Base-by-base conservation (phyloP, 2,888 invertebrate species). In the Clusia tigrina region DNA sequence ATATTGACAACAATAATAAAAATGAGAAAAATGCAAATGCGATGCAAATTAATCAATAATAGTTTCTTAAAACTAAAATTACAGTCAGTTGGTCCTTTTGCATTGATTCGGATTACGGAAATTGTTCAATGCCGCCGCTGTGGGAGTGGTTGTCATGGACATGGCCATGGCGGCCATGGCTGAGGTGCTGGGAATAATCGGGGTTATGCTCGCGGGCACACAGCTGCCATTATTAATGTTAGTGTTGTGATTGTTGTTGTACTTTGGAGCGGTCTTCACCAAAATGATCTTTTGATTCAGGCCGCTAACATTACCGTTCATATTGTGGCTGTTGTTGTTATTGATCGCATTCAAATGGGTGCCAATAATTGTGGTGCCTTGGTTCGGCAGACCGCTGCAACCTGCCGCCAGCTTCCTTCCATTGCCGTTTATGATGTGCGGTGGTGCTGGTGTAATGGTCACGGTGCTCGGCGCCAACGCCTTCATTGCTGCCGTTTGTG, bases 401-500 rank as follows among this genome's bases (percentile, higher is more conserved):
- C 48, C 58, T 25, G 66, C 54, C 60, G 68, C 58, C 24, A 70
- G 57, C 60, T 78, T 72, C 12, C n/a, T n/a, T n/a, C n/a, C n/a
- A n/a, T n/a, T n/a, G n/a, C n/a, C n/a, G n/a, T n/a, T 24, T 10
- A 24, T 6, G 15, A 10, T 20, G 52, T 67, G 64, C 54, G 48
- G 62, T 24, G 74, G 71, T 53, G 74, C 67, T 51, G 82, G 76
- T 56, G 80, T 76, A 68, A 81, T 79, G 59, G 81, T 81, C 60
- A 81, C 81, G 32, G 79, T 80, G 60, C 78, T 80, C 26, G 78
- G 80, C 12, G 76, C 79, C 22, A 78, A 73, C 23, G 80, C 80
- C 66, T 81, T 78, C 80, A 80, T 79, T 3, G 80, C 79, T 1
- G 80, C 79, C 17, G 74, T 74, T 63, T 80, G 81, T 62, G 75